phyloP scores from a whole-genome alignment of 2,888 invertebrate species.

The Plutella xylostella region DNA sequence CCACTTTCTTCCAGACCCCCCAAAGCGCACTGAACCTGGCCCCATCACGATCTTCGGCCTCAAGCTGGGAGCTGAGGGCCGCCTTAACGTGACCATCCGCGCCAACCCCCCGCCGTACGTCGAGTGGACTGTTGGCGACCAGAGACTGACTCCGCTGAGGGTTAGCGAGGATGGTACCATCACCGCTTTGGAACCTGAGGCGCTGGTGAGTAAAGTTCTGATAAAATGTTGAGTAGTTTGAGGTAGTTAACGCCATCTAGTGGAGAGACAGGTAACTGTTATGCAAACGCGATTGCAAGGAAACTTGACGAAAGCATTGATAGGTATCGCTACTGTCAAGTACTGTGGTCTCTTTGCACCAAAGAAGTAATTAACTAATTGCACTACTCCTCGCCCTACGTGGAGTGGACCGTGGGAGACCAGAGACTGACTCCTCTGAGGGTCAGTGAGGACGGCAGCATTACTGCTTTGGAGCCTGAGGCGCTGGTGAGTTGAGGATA shows the following conservation, averaged over 20 bases:
- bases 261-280: too few species aligned
- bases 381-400: too few species aligned
- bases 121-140: constrained; percentile 75
- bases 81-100: constrained; percentile 77
- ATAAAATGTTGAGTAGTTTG: too few species aligned
- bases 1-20: constrained; percentile 75
- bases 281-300: too few species aligned
- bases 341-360: too few species aligned
- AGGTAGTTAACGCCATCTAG: too few species aligned
- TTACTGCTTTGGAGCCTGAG: constrained; percentile 34
- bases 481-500: constrained; percentile 41
- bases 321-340: too few species aligned
- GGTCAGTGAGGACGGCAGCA: constrained; percentile 23
- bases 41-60: constrained; percentile 78
- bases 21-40: constrained; percentile 65
- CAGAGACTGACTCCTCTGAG: constrained; percentile 25
- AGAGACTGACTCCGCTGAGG: constrained; percentile 25
- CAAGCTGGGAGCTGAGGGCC: constrained; percentile 77
- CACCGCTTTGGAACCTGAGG: constrained; percentile 33
- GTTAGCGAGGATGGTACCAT: constrained; percentile 24
- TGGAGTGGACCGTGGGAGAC: constrained; percentile 76
- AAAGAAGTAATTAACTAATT: too few species aligned
- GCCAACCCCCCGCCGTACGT: constrained; percentile 79
- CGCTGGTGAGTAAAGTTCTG: constrained; percentile 30
- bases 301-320: too few species aligned